phyloP scores from a whole-genome alignment of 2,797 vertebrate species.

The Vespertilio murinus region DNA sequence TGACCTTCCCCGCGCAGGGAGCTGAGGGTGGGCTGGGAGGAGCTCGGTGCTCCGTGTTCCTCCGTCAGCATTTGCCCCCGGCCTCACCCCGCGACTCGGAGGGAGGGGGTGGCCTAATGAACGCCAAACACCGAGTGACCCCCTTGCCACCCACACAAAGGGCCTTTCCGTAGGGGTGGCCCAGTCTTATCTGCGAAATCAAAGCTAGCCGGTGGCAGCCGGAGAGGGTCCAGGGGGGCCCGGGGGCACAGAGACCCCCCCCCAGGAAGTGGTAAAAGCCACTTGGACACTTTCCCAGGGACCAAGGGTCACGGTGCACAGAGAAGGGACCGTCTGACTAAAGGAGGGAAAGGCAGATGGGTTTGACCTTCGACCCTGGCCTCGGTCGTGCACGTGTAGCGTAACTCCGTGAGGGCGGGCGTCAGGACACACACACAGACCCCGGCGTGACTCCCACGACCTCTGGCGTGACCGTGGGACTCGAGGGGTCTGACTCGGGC shows the following conservation, averaged over 20 bases:
- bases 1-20: slow-evolving; percentile 55
- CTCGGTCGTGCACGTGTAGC: background rate
- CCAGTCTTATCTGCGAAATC: background rate
- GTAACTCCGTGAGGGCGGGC: background rate
- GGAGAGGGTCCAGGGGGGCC: background rate
- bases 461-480: background rate
- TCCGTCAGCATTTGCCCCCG: background rate
- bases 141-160: background rate
- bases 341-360: background rate
- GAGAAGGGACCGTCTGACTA: background rate
- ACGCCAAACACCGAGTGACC: background rate
- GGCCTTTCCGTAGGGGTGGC: background rate
- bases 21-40: background rate
- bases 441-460: background rate
- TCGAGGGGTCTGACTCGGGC: background rate
- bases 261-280: background rate
- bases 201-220: background rate
- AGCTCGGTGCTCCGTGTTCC: background rate
- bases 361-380: background rate
- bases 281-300: background rate
- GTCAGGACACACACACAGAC: background rate
- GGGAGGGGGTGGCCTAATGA: background rate
- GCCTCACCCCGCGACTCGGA: background rate
- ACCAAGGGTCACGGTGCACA: background rate
- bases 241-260: background rate